Base-by-base conservation (phyloP, 1,140 invertebrate genomes). In the Drosophila eugracilis region DNA sequence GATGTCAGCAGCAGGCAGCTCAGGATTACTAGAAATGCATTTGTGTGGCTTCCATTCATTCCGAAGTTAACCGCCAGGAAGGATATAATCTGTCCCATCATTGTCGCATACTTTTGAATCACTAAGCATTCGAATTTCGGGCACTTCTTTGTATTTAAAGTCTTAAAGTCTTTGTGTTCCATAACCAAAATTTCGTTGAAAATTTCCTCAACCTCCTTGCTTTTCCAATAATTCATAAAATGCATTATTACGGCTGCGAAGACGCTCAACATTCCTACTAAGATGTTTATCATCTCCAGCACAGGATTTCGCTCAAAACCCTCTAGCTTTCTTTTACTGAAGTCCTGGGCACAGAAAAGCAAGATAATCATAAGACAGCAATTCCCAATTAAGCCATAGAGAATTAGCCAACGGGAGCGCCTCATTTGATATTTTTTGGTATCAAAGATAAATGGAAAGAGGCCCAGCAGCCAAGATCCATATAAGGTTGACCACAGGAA, bases 371-470 rank as follows among this genome's bases (percentile, higher is more conserved):
- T 3, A 17, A 17, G 36, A 0, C 9, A 17, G 14, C 3, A 10
- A 39, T 39, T 17, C 1, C 6, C 15, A 3, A 17, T 6, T 17
- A 17, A 3, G 36, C 36, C 36, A 17, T 39, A 39, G 6, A 39
- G 10, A 3, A 17, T 3, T 3, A 39, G 36, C 3, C 36, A 17
- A 1, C 36, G 15, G 6, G 15, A 17, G 1, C 36, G 36, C 7
- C 6, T 39, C 1, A 39, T 2, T 10, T 39, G 36, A 9, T 7
- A 10, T 39, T 39, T 39, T 39, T 7, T 3, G 2, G 15, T 9
- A 12, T 32, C 15, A 15, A 59, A 72, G 12, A 36, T 44, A 15
- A 79, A 85, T 0, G 75, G 80, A 15, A 84, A 58, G 14, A 85
- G 12, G 0, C 80, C 80, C 10, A 84, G 30, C 4, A 41, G 14